Conservation (phyloP, 2,113 vertebrate genomes). For the Excalfactoria chinensis region DNA sequence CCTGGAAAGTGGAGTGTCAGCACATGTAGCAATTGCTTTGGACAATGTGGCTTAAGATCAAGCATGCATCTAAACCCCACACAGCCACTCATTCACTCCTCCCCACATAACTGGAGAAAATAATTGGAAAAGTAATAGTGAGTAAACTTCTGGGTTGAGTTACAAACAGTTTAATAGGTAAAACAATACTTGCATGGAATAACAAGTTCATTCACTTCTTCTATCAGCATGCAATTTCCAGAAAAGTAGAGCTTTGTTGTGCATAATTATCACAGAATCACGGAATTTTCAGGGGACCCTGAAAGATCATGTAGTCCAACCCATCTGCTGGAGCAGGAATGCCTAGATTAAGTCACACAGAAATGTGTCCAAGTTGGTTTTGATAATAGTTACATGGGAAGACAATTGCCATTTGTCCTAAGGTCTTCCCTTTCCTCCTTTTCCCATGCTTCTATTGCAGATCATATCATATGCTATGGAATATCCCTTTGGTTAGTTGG, state of each 20-base stretch:
- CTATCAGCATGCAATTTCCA: neutral
- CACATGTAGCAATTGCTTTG: accelerated
- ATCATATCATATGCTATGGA: neutral
- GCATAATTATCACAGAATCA: accelerated
- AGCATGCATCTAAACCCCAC: neutral
- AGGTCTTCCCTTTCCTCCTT: neutral
- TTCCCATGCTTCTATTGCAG: neutral
- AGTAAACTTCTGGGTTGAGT: neutral
- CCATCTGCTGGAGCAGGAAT: too few species aligned
- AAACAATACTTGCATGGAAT: neutral
- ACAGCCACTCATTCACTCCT: neutral
- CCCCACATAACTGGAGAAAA: neutral
- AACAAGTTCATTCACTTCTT: accelerated
- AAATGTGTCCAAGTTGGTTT: too few species aligned
- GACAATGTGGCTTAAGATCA: neutral
- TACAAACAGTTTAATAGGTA: neutral
- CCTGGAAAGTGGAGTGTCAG: neutral
- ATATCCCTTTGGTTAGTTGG: neutral
- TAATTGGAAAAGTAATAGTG: neutral
- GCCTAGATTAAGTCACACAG: too few species aligned
- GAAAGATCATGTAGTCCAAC: too few species aligned
- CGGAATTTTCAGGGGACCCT: too few species aligned
- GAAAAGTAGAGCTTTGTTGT: neutral
- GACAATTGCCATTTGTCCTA: neutral
- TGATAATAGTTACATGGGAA: neutral